Evolutionary conservation across 2,797 vertebrate genomes (phyloP), one percentile per base, ranked within the genome.

Genomic region (Pseudochirops corinnae): DNA sequence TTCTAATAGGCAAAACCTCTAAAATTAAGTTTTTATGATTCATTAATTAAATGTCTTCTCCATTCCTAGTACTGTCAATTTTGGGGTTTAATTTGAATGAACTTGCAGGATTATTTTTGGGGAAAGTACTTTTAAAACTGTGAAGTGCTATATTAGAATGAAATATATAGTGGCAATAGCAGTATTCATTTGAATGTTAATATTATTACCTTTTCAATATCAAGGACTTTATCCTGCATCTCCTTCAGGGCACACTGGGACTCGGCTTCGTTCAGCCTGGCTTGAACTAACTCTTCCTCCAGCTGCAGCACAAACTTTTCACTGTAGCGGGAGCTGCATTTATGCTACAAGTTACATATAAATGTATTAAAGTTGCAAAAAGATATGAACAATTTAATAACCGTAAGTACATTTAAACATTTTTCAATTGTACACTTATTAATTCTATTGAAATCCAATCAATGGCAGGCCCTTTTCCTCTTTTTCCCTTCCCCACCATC

Each of bases 171-270:
- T 87, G 46, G 11, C 74, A 87, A 46, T 18, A 24, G 60, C 0
- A 55, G 12, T 4, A 60, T 55, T 90, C 50, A 52, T 18, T 16
- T 24, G 52, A 55, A 55, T 18, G 29, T 39, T 74, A 74, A 21
- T 56, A 33, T 29, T 90, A 98, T 98, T 97, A 99, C 99, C 99
- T 99, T 99, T 98, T 99, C 99, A 95, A 99, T 99, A 56, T 99
- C 99, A 93, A 99, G 98, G 98, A 99, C 99, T 98, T 99, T 99
- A 99, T 99, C 99, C 97, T 99, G 99, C 99, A 99, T 99, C 98
- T 99, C 99, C 98, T 99, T 99, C 94, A 99, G 98, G 0, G 99
- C 99, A 97, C 99, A 99, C 95, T 99, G 99, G 95, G 99, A 99
- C 98, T 99, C 99, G 0, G 99, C 99, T 98, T 99, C 99, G 98